A percentile compares a stretch with the other conserved stretches of the same genome.
Conservation (phyloP, 1,140 invertebrate species). For the Drosophila guanche region DNA sequence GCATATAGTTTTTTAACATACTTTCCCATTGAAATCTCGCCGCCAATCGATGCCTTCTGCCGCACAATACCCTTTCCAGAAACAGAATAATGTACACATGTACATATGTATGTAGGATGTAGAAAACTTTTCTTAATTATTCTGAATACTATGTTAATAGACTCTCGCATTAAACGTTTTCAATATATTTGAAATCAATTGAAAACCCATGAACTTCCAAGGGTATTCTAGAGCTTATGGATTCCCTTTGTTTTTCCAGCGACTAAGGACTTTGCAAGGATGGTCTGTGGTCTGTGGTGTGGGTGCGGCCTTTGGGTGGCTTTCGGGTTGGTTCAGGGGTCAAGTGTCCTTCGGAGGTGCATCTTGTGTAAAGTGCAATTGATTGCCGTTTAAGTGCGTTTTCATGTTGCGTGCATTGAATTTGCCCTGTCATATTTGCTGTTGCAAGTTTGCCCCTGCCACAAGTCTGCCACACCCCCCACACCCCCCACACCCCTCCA, state of each 20-base stretch:
- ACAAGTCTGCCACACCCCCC: neutral
- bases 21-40: neutral
- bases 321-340: slow-evolving; percentile 9
- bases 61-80: too few relatives aligned
- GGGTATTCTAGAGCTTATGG: too few relatives aligned
- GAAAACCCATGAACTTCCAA: too few relatives aligned
- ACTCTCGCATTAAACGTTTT: too few relatives aligned
- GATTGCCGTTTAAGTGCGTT: slow-evolving; percentile 60
- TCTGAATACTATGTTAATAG: too few relatives aligned
- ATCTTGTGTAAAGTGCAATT: slow-evolving; percentile 56
- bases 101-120: too few relatives aligned
- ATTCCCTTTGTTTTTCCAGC: slow-evolving; percentile 18
- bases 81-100: too few relatives aligned
- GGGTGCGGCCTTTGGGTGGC: too few relatives aligned
- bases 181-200: too few relatives aligned
- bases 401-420: slow-evolving; percentile 52
- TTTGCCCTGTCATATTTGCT: slow-evolving; percentile 57
- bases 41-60: neutral
- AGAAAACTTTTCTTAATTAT: too few relatives aligned
- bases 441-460: slow-evolving; percentile 6
- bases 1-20: slow-evolving; percentile 39
- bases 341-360: slow-evolving; percentile 58
- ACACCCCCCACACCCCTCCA: neutral
- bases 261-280: too few relatives aligned
- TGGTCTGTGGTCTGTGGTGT: too few relatives aligned